phyloP scores from a whole-genome alignment of 1,140 invertebrate species.

The Tetramorium simillimum region DNA sequence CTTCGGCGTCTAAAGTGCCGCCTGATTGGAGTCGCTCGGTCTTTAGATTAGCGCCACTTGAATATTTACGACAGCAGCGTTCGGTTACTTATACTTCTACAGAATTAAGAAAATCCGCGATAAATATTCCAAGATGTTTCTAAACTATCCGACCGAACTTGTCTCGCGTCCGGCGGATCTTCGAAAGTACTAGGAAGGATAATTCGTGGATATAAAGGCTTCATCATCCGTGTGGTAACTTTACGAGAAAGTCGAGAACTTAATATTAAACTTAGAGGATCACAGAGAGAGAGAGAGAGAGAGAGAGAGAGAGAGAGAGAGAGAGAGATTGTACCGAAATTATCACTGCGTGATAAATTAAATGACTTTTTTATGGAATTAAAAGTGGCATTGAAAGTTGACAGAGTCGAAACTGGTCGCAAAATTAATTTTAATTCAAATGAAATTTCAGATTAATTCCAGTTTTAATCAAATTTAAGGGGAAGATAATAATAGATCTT shows the following conservation, averaged over 20 bases:
- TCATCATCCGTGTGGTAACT: conserved; percentile 6
- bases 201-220: conserved; percentile 32
- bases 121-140: conserved; percentile 29
- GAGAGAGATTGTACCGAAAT: conserved; percentile 16
- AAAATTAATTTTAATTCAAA: not conserved
- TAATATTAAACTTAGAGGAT: conserved; percentile 43
- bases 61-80: conserved; percentile 44
- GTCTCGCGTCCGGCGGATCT: not conserved
- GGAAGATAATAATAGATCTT: not conserved
- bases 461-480: not conserved
- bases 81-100: not conserved
- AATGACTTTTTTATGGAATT: conserved; percentile 1
- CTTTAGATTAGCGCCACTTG: conserved; percentile 41
- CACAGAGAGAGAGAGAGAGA: conserved; percentile 4
- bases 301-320: conserved; percentile 19
- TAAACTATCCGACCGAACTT: not conserved
- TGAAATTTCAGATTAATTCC: not conserved
- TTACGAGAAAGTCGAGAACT: conserved; percentile 12
- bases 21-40: conserved; percentile 20
- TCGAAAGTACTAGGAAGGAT: not conserved
- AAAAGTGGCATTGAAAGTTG: conserved; percentile 10
- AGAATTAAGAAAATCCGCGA: conserved; percentile 17
- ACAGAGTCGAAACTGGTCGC: not conserved
- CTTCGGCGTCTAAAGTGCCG: conserved; percentile 1
- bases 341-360: conserved; percentile 7